Base-by-base conservation (phyloP, 1,140 invertebrate genomes). In the Uloborus diversus region DNA sequence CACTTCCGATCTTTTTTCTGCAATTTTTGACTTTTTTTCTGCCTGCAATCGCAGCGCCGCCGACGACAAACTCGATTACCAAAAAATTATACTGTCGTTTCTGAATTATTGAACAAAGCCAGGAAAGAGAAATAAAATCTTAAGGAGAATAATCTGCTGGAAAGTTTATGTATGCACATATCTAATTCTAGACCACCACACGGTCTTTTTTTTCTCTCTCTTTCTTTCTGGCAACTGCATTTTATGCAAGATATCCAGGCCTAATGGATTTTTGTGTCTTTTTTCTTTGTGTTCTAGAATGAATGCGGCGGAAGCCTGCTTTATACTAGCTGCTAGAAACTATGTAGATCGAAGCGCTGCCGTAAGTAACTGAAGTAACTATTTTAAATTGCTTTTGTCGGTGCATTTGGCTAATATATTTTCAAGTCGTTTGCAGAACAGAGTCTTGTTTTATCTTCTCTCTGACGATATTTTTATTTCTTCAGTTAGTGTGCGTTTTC, bases 331-430 rank as follows among this genome's bases (percentile, higher is more conserved):
- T 1, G 95, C 96, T 4, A 90, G 96, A 82, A 98, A 96, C 89
- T 97, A 98, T 86, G 93, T 93, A n/a, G 96, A 98, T 87, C 97
- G 96, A 89, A 95, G 94, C 71, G 96, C 96, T 32, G 95, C 96
- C 57, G 92, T 92, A 87, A 89, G 91, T 53, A 53, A 2, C n/a
- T n/a, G n/a, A n/a, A n/a, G n/a, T n/a, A n/a, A n/a, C n/a, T n/a
- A n/a, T n/a, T n/a, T n/a, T n/a, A n/a, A n/a, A n/a, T n/a, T n/a
- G n/a, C n/a, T n/a, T n/a, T n/a, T n/a, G n/a, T n/a, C n/a, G n/a
- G n/a, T n/a, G n/a, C n/a, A n/a, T n/a, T n/a, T n/a, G n/a, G n/a
- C n/a, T n/a, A n/a, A n/a, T n/a, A n/a, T n/a, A n/a, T n/a, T n/a
- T n/a, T n/a, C n/a, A n/a, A n/a, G n/a, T n/a, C n/a, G n/a, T n/a